Evolutionary conservation across 2,888 invertebrate genomes (phyloP).

Genomic region (Deroplatys truncata): DNA sequence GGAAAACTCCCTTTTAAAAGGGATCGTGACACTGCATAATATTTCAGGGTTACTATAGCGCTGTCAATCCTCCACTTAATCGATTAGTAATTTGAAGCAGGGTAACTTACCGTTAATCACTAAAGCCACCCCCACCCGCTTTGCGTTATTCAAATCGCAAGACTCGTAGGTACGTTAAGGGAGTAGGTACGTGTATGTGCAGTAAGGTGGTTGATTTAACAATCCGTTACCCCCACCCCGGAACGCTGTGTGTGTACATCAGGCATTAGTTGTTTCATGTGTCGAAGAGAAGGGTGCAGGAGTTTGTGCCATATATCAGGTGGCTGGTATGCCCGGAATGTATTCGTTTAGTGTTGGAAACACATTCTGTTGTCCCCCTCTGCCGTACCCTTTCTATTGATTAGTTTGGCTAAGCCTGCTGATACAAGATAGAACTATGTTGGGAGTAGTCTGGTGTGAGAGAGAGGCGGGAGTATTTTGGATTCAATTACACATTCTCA

Average conservation of each 20-base stretch:
- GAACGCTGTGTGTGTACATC: not conserved
- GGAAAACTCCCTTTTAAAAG: not conserved
- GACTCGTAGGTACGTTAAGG: not conserved
- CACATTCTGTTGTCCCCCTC: not conserved
- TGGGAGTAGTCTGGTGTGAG: not conserved
- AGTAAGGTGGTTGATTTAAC: not conserved
- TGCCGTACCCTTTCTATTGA: conserved; percentile 2
- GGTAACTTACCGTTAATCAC: not conserved
- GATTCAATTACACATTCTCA: conserved; percentile 17
- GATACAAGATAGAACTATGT: conserved; percentile 15
- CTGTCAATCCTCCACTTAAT: not conserved
- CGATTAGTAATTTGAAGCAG: not conserved
- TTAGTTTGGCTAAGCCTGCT: conserved; percentile 10
- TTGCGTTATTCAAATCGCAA: not conserved
- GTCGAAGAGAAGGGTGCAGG: not conserved
- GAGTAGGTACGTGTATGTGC: not conserved
- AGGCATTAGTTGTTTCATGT: conserved; percentile 13
- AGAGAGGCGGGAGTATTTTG: not conserved
- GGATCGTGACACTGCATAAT: not conserved
- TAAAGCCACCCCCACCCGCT: no score
- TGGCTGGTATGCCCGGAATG: conserved; percentile 4
- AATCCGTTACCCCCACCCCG: not conserved
- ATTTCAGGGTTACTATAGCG: not conserved
- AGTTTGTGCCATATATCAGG: conserved; percentile 6
- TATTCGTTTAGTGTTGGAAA: conserved; percentile 13